Base-by-base conservation (phyloP, 2,113 vertebrate genomes). In the Seriola quinqueradiata region DNA sequence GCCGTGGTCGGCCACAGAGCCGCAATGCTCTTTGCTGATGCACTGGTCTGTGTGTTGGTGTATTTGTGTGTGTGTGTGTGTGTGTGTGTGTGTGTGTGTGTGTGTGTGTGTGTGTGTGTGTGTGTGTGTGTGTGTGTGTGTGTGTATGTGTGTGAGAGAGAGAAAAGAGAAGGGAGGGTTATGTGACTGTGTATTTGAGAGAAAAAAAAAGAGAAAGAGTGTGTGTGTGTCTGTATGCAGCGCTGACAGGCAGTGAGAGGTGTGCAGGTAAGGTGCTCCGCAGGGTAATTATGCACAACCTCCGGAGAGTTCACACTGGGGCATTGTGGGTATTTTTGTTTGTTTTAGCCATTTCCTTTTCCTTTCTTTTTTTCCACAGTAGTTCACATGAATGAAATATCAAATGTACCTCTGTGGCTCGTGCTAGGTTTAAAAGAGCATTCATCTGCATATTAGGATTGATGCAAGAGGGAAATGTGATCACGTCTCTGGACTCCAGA, bases 371-470 rank as follows among this genome's bases (percentile, higher is more conserved):
- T 83, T 77, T 59, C 70, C 79, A 68, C 65, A 82, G 79, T 87
- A 68, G 61, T 87, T 92, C 91, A 90, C 92, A 94, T 93, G 90
- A 95, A 94, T 94, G 90, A 95, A 95, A 94, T 94, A 95, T 94
- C 91, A 95, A 94, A 93, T 89, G 84, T 81, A 88, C 91, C 91
- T 94, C 86, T 69, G 91, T 84, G 92, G 88, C 84, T 89, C 36
- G 69, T 66, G 82, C 67, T 70, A 77, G 84, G 81, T 83, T 85
- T 92, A 91, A 90, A 89, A 91, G 89, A 90, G 87, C 80, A 70
- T 93, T 94, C 85, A 93, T 94, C 92, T 94, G 90, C 91, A 95
- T 92, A 95, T 95, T 89, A 92, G 92, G 88, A 92, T 90, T 84
- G 90, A 84, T 85, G 93, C 92, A 90, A 87, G 86, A 89, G 93